Percentiles rank a stretch among this genome's conserved stretches.
These are phyloP conservation scores for Austrofundulus limnaeus DNA, from an alignment of 2,113 vertebrate species.

Conservation along the genomic window DNA sequence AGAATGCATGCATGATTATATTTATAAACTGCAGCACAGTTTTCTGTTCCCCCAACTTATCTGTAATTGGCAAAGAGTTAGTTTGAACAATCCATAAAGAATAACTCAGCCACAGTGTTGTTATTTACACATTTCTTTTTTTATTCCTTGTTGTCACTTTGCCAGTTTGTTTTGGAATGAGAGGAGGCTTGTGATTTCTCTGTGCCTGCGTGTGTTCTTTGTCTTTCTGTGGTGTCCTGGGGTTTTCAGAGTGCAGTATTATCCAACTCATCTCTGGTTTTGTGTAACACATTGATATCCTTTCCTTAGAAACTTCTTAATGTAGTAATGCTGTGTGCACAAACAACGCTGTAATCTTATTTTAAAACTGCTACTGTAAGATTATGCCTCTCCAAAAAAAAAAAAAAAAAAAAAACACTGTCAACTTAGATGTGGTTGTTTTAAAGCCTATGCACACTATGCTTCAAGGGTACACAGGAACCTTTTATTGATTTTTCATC, in stretches of 20 bases:
- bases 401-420: conserved; percentile 1
- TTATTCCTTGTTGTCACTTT: conserved; percentile 30
- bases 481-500: conserved; percentile 43
- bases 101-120: conserved; percentile 29
- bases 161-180: conserved; percentile 33
- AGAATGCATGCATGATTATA: conserved; percentile 23
- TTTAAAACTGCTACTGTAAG: neutral
- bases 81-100: conserved; percentile 44
- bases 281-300: conserved; percentile 22
- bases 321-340: neutral
- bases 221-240: conserved; percentile 19
- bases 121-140: conserved; percentile 37
- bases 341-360: conserved; percentile 13
- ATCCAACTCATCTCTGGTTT: conserved; percentile 11
- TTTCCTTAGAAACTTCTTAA: neutral
- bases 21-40: neutral
- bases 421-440: conserved; percentile 12
- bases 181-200: conserved; percentile 28
- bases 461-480: conserved; percentile 4
- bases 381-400: too few species aligned
- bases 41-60: conserved; percentile 19
- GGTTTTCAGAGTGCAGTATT: conserved; percentile 28
- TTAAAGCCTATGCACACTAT: conserved; percentile 12
- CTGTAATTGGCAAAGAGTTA: conserved; percentile 26
- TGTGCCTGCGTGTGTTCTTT: conserved; percentile 15